phyloP scores from a whole-genome alignment of 2,888 invertebrate species.

The Phytoseiulus persimilis region DNA sequence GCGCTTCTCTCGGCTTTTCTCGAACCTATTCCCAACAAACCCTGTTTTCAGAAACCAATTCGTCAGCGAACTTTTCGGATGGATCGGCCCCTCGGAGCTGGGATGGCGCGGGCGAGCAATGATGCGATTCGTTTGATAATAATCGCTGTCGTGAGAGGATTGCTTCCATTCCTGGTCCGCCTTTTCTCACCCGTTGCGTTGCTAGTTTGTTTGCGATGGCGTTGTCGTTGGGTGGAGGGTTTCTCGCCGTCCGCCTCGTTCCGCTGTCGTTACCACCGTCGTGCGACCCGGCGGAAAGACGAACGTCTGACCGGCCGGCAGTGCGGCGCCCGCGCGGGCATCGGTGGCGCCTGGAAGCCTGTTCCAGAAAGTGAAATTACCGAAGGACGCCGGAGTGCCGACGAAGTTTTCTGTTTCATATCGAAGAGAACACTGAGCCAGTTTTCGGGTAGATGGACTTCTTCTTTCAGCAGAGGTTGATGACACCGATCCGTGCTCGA shows the following conservation, averaged over 20 bases:
- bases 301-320: not conserved
- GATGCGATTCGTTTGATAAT: no score
- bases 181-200: no score
- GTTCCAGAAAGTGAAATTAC: conserved; percentile 5
- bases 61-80: no score
- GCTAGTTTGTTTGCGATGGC: no score
- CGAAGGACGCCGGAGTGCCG: not conserved
- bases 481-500: not conserved
- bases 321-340: not conserved
- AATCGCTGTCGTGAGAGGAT: no score
- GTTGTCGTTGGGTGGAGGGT: no score
- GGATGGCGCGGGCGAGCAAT: no score
- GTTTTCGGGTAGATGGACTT: not conserved
- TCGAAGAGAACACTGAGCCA: not conserved
- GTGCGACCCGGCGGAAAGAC: not conserved
- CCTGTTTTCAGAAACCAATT: no score
- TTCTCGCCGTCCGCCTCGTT: not conserved
- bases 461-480: not conserved
- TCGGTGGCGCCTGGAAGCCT: not conserved
- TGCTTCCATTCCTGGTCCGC: no score
- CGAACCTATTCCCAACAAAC: no score
- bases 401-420: not conserved
- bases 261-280: not conserved
- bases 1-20: no score
- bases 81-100: no score